Evolutionary conservation across 1,140 invertebrate genomes (phyloP), one percentile per base, ranked within the genome.

Genomic region (Orchesella cincta): DNA sequence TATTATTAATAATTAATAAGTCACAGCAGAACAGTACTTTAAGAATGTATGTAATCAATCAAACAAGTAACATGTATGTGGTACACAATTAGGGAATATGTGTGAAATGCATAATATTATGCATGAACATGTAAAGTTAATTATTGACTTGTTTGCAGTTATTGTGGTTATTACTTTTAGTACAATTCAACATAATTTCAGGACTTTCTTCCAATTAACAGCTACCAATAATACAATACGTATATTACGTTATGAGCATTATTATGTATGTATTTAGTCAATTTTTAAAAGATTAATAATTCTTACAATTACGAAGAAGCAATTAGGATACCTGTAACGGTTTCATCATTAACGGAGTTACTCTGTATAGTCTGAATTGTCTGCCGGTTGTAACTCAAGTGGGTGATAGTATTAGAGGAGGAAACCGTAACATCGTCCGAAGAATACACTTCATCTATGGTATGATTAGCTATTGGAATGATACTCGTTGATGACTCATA

Each of bases 331-430:
- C 62, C 62, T 67, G 23, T n/a, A 67, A 16, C 29, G 31, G 62
- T 67, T 23, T 67, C 62, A 67, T 67, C 62, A 67, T 67, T 67
- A 67, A 67, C 62, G 5, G 62, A 31, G 31, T 29, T 67, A 67
- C 62, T 67, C 62, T 67, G 62, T 33, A 67, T 18, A 67, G 62
- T 67, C 62, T 67, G 62, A 18, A 67, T 67, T 31, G 62, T 67
- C 62, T 67, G 62, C 62, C 33, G 1, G 62, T 26, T 31, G n/a
- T 67, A 57, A 67, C 62, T 67, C 62, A 33, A 31, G 14, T 67
- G 62, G 23, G 62, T 67, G 20, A 20, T 46, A 31, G 62, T 67
- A 31, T 26, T 31, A 29, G 62, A 67, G 14, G 33, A 31, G 8
- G 62, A 31, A 14, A 29, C 33, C 2, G 62, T 67, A 33, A 67